Base-by-base conservation (phyloP, 2,888 invertebrate species). In the Agriopis leucophaearia region DNA sequence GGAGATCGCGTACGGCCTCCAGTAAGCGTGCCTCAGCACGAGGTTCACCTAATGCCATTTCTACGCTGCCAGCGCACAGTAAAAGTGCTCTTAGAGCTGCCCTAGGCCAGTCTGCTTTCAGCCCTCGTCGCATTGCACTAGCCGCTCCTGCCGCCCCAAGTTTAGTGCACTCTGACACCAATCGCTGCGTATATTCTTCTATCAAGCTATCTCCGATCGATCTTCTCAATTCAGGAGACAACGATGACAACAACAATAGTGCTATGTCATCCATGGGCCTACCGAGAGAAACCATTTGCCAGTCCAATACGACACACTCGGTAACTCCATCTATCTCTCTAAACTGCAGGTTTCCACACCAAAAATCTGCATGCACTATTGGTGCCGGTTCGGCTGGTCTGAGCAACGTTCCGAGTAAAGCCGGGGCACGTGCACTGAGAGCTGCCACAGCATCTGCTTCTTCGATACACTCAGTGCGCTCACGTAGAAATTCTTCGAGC, bases 231-330 rank as follows among this genome's bases (percentile, higher is more conserved):
- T 96, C 96, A 0, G 97, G 96, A 0, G 96, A 95, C 51, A 97
- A 92, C 0, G 97, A 97, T 70, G 96, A 97, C 8, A 96, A 91
- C 56, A 97, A 91, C 58, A 97, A 88, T 16, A 97, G 88, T 0
- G 97, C 97, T 9, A 97, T 94, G 82, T 97, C 97, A 84, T 97
- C 97, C 83, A 97, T 97, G 18, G 97, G 97, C 78, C 95, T 91
- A 72, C 96, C 96, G 71, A 96, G 95, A 1, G 96, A 97, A 55
- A 97, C 96, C 97, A 97, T 97, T 92, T 97, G 97, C 97, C 97
- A 97, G 84, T 97, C 97, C 51, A 97, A 88, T 56, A 97, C 96
- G 63, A 96, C 95, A 82, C 97, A 97, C 69, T 95, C 94, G 77
- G 95, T 95, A 64, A 87, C 75, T 68, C 91, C 92, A 27, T 91